Conservation (phyloP, 2,113 vertebrate species). For the Cebus imitator region DNA sequence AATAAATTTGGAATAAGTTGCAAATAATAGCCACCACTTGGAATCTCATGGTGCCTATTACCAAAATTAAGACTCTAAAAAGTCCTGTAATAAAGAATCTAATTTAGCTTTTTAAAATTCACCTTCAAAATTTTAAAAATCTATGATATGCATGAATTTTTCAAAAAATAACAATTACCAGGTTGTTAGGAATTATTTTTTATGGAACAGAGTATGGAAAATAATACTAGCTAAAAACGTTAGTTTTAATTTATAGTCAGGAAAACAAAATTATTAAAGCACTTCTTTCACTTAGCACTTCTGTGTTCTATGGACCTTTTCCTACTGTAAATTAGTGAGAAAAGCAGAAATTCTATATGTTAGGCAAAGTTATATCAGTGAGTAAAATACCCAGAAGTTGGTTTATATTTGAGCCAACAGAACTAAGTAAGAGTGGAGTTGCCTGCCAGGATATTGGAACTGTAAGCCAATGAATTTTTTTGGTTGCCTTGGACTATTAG, state of each 20-base stretch:
- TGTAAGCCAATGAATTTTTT: not conserved
- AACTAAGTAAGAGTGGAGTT: not conserved
- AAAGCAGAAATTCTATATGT: not conserved
- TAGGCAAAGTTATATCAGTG: not conserved
- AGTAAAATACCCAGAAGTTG: not conserved
- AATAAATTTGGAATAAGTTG: not conserved
- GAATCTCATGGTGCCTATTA: not conserved
- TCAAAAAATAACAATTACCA: not conserved
- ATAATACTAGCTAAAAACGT: not conserved
- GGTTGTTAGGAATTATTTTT: not conserved
- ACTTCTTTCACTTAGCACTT: constrained; percentile 29
- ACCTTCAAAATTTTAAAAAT: not conserved
- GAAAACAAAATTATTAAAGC: not conserved
- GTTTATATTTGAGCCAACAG: not conserved
- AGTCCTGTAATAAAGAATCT: not conserved
- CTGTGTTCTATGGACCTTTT: not conserved
- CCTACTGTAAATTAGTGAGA: not conserved
- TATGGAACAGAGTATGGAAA: not conserved
- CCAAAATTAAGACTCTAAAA: constrained; percentile 13
- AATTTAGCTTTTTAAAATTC: not conserved
- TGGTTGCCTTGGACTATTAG: not conserved
- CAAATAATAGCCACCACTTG: not conserved
- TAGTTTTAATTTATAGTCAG: not conserved
- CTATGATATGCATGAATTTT: not conserved
- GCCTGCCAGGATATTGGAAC: not conserved